Evolutionary conservation across 2,888 invertebrate species (phyloP).

Genomic region (Neocrepidodera transversa): DNA sequence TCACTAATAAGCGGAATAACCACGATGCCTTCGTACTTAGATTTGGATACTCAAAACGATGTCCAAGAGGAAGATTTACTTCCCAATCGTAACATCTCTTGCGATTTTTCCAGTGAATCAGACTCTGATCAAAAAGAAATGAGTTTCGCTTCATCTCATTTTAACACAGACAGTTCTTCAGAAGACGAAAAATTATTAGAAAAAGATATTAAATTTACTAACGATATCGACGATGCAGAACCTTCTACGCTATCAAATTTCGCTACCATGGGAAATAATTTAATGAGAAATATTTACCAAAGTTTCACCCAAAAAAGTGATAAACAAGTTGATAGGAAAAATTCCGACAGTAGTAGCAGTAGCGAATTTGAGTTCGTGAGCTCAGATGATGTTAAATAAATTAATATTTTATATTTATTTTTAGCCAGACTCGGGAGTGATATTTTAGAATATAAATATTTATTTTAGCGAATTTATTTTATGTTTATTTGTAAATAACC

Average conservation of each 20-base stretch:
- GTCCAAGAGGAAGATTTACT: slow-evolving; percentile 58
- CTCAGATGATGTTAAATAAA: slow-evolving; percentile 46
- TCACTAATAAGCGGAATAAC: slow-evolving; percentile 54
- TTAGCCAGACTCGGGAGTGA: neutral
- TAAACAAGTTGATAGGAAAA: slow-evolving; percentile 29
- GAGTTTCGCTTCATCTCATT: slow-evolving; percentile 58
- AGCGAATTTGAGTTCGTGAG: slow-evolving; percentile 58
- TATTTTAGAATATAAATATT: too few species aligned
- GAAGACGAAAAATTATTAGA: slow-evolving; percentile 55
- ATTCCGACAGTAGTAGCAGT: slow-evolving; percentile 42
- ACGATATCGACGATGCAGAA: slow-evolving; percentile 30
- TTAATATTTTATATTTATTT: neutral
- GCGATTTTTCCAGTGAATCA: slow-evolving; percentile 55
- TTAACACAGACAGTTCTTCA: slow-evolving; percentile 57
- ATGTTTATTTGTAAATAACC: too few species aligned
- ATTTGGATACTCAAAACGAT: slow-evolving; percentile 52
- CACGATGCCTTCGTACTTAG: slow-evolving; percentile 58
- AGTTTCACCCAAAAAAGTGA: slow-evolving; percentile 30
- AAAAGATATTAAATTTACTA: slow-evolving; percentile 53
- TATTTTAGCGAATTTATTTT: too few species aligned
- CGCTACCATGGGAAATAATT: slow-evolving; percentile 35
- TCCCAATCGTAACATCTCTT: slow-evolving; percentile 41
- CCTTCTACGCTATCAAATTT: slow-evolving; percentile 31
- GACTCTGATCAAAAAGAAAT: slow-evolving; percentile 55
- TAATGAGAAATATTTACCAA: slow-evolving; percentile 40